phyloP scores from a whole-genome alignment of 2,797 vertebrate species.

The Mastacembelus armatus region DNA sequence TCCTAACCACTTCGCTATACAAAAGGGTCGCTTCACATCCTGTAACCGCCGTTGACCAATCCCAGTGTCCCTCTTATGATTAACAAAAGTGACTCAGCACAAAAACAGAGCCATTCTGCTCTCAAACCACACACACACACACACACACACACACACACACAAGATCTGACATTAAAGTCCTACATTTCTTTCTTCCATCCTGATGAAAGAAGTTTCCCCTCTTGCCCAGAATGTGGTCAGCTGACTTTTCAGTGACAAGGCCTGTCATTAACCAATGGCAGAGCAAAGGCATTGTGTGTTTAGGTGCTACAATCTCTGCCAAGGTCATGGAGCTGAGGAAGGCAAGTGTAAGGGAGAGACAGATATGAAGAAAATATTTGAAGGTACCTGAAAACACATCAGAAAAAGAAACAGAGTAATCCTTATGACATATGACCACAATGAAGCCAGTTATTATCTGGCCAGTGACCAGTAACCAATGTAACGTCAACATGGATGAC shows the following conservation, averaged over 20 bases:
- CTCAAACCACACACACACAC: conserved; percentile 3
- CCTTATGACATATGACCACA: conserved; percentile 55
- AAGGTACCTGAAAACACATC: conserved; percentile 15
- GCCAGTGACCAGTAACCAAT: conserved; percentile 45
- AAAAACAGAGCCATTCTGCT: conserved; percentile 46
- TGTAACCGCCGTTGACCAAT: conserved; percentile 51
- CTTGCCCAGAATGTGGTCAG: conserved; percentile 75
- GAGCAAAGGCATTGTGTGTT: conserved; percentile 50
- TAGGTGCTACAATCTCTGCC: conserved; percentile 66
- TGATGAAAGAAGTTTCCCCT: conserved; percentile 74
- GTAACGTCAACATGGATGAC: conserved; percentile 63
- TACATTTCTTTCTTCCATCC: conserved; percentile 49
- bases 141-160: conserved; percentile 2
- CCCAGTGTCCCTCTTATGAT: conserved; percentile 45
- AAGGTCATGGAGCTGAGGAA: conserved; percentile 75
- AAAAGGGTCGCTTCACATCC: conserved; percentile 56
- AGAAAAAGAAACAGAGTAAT: conserved; percentile 41
- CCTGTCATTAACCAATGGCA: conserved; percentile 64
- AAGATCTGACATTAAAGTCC: conserved; percentile 50
- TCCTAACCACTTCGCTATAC: conserved; percentile 56
- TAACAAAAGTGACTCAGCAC: conserved; percentile 75
- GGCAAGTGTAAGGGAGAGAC: conserved; percentile 14
- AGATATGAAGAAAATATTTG: conserved; percentile 24
- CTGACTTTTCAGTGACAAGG: conserved; percentile 73
- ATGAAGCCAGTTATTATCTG: conserved; percentile 56